These are phyloP conservation scores for Tragelaphus scriptus DNA, from an alignment of 2,113 vertebrate genomes.

Conservation along the genomic window DNA sequence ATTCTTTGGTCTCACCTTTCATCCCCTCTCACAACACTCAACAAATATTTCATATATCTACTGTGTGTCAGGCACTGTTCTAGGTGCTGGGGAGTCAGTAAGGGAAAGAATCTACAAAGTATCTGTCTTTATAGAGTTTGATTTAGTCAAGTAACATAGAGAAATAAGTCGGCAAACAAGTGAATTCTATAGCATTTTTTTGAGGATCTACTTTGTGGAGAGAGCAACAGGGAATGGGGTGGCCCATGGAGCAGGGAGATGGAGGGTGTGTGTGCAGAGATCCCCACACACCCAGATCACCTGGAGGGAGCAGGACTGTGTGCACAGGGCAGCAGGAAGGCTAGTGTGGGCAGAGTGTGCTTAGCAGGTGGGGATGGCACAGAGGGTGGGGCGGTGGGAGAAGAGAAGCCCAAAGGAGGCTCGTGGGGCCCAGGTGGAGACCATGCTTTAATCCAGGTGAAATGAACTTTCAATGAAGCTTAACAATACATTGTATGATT, in stretches of 20 bases:
- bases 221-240: too few relatives aligned
- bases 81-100: neutral
- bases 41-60: neutral
- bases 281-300: neutral
- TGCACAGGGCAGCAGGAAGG: neutral
- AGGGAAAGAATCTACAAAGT: neutral
- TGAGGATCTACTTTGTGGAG: neutral
- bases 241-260: neutral
- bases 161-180: neutral
- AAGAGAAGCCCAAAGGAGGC: too few relatives aligned
- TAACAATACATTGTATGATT: neutral
- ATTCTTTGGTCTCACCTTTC: neutral
- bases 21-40: neutral
- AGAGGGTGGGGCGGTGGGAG: neutral
- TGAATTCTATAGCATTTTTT: neutral
- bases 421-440: rapidly evolving
- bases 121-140: neutral
- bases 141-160: neutral
- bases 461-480: neutral
- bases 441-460: neutral
- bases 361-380: neutral
- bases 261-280: neutral
- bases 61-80: neutral
- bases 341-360: neutral
- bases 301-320: neutral